A percentile compares a stretch with the other conserved stretches of the same genome.
Evolutionary conservation across 2,797 vertebrate genomes (phyloP).

Genomic region (Glyptemys insculpta): DNA sequence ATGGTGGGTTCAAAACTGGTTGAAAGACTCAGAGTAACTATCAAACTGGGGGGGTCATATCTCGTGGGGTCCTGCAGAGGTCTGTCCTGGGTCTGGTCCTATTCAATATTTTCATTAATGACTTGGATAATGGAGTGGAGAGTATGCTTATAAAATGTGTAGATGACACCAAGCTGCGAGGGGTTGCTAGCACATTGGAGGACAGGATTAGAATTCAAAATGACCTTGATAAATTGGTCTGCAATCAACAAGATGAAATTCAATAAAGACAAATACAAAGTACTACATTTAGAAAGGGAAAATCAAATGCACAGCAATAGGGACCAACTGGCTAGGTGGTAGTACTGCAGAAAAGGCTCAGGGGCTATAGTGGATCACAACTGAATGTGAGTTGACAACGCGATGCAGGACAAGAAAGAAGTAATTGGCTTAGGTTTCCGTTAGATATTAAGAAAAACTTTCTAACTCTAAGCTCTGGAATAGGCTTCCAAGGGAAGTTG

Average conservation of each 20-base stretch:
- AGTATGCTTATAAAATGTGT: not conserved
- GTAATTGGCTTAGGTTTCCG: no score
- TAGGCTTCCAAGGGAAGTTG: not conserved
- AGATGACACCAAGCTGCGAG: not conserved
- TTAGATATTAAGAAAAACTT: no score
- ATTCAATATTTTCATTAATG: not conserved
- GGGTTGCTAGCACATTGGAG: not conserved
- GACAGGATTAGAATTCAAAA: not conserved
- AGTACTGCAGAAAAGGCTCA: not conserved
- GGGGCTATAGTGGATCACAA: not conserved
- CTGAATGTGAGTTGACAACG: not conserved
- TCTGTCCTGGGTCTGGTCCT: not conserved
- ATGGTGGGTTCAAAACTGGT: not conserved
- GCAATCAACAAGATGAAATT: not conserved
- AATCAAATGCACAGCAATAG: not conserved
- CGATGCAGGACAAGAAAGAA: no score
- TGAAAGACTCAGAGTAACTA: not conserved
- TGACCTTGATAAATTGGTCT: not conserved
- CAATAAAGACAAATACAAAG: not conserved
- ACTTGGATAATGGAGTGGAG: not conserved
- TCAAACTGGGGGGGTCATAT: not conserved
- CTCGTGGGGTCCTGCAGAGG: not conserved
- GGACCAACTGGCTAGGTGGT: not conserved
- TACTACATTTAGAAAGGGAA: not conserved
- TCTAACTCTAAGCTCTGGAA: no score